These are phyloP conservation scores for Andrena fulva DNA, from an alignment of 2,888 invertebrate genomes.

Conservation along the genomic window DNA sequence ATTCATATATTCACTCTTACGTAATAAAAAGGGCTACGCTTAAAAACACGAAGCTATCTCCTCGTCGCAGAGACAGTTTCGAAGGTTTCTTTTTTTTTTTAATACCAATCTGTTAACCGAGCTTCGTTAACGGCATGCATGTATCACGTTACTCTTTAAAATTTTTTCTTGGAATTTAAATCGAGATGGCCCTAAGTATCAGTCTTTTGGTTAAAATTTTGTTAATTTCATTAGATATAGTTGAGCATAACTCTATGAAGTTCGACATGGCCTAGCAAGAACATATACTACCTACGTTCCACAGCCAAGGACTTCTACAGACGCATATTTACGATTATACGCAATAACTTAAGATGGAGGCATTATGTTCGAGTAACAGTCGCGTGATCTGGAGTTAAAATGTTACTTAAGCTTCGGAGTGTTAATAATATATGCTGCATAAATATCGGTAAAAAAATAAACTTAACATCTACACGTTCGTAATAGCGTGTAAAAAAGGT, in stretches of 20 bases:
- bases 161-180: constrained; percentile 66
- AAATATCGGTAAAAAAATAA: constrained; percentile 14
- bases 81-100: constrained; percentile 19
- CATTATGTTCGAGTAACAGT: constrained; percentile 53
- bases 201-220: constrained; percentile 80
- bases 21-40: constrained; percentile 28
- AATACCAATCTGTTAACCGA: constrained; percentile 40
- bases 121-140: constrained; percentile 16
- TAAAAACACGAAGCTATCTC: constrained; percentile 22
- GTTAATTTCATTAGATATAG: constrained; percentile 74
- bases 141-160: constrained; percentile 48
- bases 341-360: constrained; percentile 34
- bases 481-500: constrained; percentile 17
- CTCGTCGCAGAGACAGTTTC: constrained; percentile 2
- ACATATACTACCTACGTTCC: constrained; percentile 50
- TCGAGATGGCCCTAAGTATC: constrained; percentile 82
- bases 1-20: constrained; percentile 31
- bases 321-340: constrained; percentile 40
- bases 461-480: constrained; percentile 15
- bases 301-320: constrained; percentile 50
- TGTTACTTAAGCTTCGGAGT: constrained; percentile 8
- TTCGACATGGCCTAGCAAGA: constrained; percentile 44
- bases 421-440: constrained; percentile 2
- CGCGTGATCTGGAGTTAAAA: constrained; percentile 12
- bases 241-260: constrained; percentile 73